Evolutionary conservation across 2,888 invertebrate species (phyloP).

Genomic region (Ophion ellenae): DNA sequence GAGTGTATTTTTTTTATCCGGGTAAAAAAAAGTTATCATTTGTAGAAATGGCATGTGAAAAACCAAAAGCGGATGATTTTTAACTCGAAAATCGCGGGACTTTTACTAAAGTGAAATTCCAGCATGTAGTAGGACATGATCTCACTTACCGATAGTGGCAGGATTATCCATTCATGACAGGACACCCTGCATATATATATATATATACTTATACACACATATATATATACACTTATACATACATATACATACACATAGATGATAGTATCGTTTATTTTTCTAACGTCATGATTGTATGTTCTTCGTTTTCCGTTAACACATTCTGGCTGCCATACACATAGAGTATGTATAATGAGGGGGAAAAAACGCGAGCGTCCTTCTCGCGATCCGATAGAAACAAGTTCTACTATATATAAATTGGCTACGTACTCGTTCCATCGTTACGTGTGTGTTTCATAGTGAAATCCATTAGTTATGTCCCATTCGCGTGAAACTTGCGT

Average conservation of each 20-base stretch:
- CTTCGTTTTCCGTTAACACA: constrained; percentile 73
- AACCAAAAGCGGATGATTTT: too few species aligned
- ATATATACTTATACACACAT: constrained; percentile 26
- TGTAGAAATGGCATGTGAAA: too few species aligned
- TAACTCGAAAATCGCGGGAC: too few species aligned
- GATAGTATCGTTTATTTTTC: constrained; percentile 78
- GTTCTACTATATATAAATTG: constrained; percentile 16
- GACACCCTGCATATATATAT: too few species aligned
- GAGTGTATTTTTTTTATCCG: too few species aligned
- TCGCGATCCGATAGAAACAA: constrained; percentile 14
- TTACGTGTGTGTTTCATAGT: not conserved
- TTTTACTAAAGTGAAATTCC: too few species aligned
- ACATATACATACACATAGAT: constrained; percentile 63
- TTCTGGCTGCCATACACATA: constrained; percentile 81
- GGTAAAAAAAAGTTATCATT: too few species aligned
- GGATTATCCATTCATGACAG: too few species aligned
- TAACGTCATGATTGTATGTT: constrained; percentile 70
- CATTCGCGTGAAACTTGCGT: constrained; percentile 7
- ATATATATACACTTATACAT: constrained; percentile 48
- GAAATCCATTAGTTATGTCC: not conserved
- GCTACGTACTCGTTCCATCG: constrained; percentile 31
- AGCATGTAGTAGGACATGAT: too few species aligned
- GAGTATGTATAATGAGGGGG: constrained; percentile 51
- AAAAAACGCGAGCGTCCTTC: constrained; percentile 10
- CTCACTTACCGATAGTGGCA: too few species aligned